These are phyloP conservation scores for Latheticus oryzae DNA, from an alignment of 2,888 invertebrate genomes.

Conservation along the genomic window DNA sequence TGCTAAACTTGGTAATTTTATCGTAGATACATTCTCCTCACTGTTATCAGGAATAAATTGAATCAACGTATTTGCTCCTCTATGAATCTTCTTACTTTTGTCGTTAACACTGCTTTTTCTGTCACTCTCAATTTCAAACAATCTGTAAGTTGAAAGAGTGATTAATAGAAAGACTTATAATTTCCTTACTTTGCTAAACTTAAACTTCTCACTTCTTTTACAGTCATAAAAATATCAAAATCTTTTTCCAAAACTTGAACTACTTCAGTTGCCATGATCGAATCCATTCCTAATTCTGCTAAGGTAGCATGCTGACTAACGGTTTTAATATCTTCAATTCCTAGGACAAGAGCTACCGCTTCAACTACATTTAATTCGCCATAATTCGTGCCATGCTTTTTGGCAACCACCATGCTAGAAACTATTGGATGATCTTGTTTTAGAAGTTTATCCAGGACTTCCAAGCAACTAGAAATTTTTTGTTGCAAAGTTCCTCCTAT, in stretches of 20 bases:
- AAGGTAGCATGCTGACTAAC: constrained; percentile 79
- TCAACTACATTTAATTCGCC: constrained; percentile 77
- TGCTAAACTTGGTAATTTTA: background rate
- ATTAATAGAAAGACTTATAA: background rate
- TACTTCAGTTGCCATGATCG: constrained; percentile 6
- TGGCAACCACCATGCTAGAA: constrained; percentile 89
- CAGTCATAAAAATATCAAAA: constrained; percentile 5
- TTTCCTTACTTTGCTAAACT: constrained; percentile 3
- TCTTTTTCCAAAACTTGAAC: constrained; percentile 16
- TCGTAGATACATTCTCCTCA: background rate
- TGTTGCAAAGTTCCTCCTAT: constrained; percentile 89
- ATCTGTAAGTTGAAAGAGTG: constrained; percentile 3
- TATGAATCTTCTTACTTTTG: background rate
- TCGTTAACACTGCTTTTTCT: background rate
- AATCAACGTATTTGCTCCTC: background rate
- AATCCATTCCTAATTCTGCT: constrained; percentile 80
- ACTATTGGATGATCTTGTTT: constrained; percentile 70
- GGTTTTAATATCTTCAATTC: constrained; percentile 70
- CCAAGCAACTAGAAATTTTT: constrained; percentile 83
- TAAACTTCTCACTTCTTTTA: constrained; percentile 8
- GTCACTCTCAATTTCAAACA: background rate
- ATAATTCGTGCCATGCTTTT: constrained; percentile 75
- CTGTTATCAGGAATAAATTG: background rate
- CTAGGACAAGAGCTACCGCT: constrained; percentile 72
- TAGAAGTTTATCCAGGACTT: constrained; percentile 67